Base-by-base conservation (phyloP, 2,113 vertebrate genomes). In the Suncus etruscus region DNA sequence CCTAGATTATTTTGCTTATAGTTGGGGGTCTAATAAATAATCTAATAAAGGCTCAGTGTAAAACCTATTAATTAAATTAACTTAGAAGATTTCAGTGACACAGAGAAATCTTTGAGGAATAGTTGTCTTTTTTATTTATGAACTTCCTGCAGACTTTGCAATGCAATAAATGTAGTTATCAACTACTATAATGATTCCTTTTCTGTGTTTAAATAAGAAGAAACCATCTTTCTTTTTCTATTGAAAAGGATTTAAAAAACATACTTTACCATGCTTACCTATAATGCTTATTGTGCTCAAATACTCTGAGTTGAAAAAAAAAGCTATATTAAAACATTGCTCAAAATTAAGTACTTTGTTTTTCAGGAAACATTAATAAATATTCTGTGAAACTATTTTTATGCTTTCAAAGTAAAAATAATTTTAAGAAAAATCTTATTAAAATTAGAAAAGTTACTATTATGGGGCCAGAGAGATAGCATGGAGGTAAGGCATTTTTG, bases 381-480 rank as follows among this genome's bases (percentile, higher is more conserved):
- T 86, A 77, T 45, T 78, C 11, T 91, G 6, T 87, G 73, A 70
- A 77, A 79, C 50, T 80, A 45, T 78, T 90, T 32, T 89, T 1
- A 3, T 6, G 86, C 39, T 86, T 54, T 86, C 14, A 94, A 86
- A 11, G 12, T 86, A 90, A 92, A 87, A 93, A 76, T 87, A 81
- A 63, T 69, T 87, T 94, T 87, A 78, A 63, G 39, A 92, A 7
- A 87, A 78, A 75, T 93, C 32, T 93, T 11, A 54, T 84, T 84
- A 83, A 91, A 91, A 68, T 51, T 4, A 22, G 61, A 20, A 65
- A 65, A 65, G 61, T 65, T 16, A 58, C 54, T 58, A n/a, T n/a
- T n/a, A n/a, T n/a, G n/a, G n/a, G n/a, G n/a, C n/a, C n/a, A n/a
- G n/a, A n/a, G n/a, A n/a, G n/a, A n/a, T n/a, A n/a, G n/a, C n/a